Evolutionary conservation across 1,140 invertebrate species (phyloP).

Genomic region (Cotesia typhae): DNA sequence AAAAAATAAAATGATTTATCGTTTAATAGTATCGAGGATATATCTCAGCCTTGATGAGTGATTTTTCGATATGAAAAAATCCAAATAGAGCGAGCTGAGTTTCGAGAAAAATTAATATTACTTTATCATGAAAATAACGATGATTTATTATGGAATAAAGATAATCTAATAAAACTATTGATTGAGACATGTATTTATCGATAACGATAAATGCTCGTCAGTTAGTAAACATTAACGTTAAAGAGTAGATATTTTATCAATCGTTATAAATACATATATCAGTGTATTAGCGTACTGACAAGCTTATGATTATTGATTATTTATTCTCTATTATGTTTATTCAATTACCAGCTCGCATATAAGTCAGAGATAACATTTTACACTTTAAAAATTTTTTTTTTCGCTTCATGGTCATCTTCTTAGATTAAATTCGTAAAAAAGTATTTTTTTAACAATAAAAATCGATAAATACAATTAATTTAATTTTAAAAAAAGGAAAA

Average conservation of each 20-base stretch:
- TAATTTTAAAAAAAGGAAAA: too few species aligned
- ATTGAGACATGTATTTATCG: not conserved
- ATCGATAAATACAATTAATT: too few species aligned
- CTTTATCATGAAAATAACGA: not conserved
- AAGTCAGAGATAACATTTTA: slow-evolving; percentile 28
- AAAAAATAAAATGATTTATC: too few species aligned
- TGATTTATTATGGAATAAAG: slow-evolving; percentile 10
- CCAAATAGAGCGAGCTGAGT: too few species aligned
- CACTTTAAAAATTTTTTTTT: too few species aligned
- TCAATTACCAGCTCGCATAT: slow-evolving; percentile 23
- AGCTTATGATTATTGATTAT: slow-evolving; percentile 12
- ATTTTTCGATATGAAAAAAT: too few species aligned
- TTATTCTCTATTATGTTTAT: slow-evolving; percentile 36
- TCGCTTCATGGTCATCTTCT: too few species aligned
- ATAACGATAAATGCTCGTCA: slow-evolving; percentile 20
- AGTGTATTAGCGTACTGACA: slow-evolving; percentile 19
- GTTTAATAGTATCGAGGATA: too few species aligned
- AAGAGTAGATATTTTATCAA: not conserved
- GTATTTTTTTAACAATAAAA: too few species aligned
- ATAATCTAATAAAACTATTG: slow-evolving; percentile 7
- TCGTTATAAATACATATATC: not conserved
- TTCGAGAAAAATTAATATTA: too few species aligned
- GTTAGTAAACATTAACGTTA: slow-evolving; percentile 10
- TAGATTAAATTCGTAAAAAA: too few species aligned
- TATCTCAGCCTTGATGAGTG: too few species aligned